Conservation (phyloP, 2,888 invertebrate genomes). For the Cantharis flavilabris region DNA sequence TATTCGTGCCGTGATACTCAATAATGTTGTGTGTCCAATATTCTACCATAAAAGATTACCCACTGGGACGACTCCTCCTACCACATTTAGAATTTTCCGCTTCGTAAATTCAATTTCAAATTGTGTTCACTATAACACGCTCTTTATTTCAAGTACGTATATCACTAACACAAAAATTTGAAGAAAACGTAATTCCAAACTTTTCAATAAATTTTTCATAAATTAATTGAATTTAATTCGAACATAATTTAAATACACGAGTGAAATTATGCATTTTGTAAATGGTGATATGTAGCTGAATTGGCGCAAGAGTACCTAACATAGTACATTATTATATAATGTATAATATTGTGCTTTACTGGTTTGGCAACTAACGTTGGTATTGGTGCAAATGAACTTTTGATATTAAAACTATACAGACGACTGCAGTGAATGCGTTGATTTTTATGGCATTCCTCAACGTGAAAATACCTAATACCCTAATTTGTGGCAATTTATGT, state of each 20-base stretch:
- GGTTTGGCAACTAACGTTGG: no score
- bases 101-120: constrained; percentile 16
- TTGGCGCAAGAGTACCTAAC: no score
- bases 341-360: no score
- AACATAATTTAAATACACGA: neutral
- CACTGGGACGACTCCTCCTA: constrained; percentile 2
- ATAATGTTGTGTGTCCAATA: constrained; percentile 12
- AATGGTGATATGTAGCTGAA: no score
- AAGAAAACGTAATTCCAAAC: neutral
- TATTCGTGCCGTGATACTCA: constrained; percentile 6
- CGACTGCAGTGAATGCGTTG: neutral
- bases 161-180: neutral
- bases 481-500: neutral
- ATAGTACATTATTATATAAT: no score
- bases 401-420: neutral
- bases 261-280: no score
- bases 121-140: constrained; percentile 11
- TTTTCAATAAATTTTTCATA: neutral
- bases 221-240: neutral
- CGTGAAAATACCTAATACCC: neutral
- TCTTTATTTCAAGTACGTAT: neutral
- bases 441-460: neutral
- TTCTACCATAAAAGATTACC: neutral
- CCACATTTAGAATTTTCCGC: constrained; percentile 14
- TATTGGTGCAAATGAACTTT: neutral